phyloP scores from a whole-genome alignment of 2,113 vertebrate species.

The Cyphomyrus plagiostoma region DNA sequence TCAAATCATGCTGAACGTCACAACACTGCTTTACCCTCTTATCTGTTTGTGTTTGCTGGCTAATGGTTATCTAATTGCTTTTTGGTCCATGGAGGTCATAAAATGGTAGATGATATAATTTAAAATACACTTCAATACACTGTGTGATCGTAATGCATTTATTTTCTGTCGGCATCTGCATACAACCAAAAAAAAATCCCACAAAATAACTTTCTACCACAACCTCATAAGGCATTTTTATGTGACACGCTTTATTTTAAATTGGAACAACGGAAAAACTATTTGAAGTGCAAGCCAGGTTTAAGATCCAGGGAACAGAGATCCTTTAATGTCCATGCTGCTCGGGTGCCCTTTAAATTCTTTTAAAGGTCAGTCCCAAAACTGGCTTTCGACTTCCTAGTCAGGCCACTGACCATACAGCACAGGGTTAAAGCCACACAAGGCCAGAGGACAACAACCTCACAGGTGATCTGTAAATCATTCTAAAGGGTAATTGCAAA shows the following conservation, averaged over 20 bases:
- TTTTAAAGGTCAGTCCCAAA: conserved; percentile 16
- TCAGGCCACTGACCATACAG: neutral
- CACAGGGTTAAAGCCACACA: neutral
- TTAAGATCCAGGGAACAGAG: neutral
- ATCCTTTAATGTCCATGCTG: neutral
- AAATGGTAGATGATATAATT: neutral
- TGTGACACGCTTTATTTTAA: neutral
- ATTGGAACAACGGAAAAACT: neutral
- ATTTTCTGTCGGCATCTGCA: neutral
- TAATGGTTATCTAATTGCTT: neutral
- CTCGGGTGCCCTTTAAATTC: conserved; percentile 17
- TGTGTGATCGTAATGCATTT: neutral
- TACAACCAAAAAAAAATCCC: neutral
- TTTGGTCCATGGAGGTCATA: neutral
- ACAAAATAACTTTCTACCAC: neutral
- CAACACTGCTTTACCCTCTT: conserved; percentile 1
- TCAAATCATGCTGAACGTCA: neutral
- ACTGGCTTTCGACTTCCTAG: neutral
- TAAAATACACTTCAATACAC: neutral
- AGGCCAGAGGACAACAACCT: conserved; percentile 49
- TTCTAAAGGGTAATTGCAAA: conserved; percentile 62
- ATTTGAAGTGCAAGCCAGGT: neutral
- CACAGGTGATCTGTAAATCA: conserved; percentile 57
- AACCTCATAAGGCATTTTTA: neutral
- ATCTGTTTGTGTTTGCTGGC: conserved; percentile 12